These are phyloP conservation scores for Brenthis ino DNA, from an alignment of 2,888 invertebrate genomes.

Conservation along the genomic window DNA sequence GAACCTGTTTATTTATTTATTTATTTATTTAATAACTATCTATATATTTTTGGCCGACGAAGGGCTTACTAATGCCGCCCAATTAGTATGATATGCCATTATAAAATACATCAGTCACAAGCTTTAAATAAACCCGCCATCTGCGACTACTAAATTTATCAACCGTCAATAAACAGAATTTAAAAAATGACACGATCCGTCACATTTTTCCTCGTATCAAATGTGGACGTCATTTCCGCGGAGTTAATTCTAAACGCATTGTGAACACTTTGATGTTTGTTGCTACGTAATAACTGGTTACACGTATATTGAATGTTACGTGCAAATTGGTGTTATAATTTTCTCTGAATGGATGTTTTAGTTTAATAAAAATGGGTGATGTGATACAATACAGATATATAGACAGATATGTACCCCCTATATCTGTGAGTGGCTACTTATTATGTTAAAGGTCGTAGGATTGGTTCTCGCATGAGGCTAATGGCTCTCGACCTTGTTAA, in stretches of 20 bases:
- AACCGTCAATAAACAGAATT: conserved; percentile 15
- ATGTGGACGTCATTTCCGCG: conserved; percentile 20
- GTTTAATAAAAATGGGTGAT: too few species aligned
- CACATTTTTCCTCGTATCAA: conserved; percentile 20
- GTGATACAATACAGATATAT: too few species aligned
- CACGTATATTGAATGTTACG: background rate
- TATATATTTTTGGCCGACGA: background rate
- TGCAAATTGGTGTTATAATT: conserved; percentile 7
- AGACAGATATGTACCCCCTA: too few species aligned
- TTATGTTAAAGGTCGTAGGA: too few species aligned
- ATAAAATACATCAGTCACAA: conserved; percentile 8
- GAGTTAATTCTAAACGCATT: conserved; percentile 20
- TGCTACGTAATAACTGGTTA: conserved; percentile 11
- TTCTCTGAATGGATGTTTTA: background rate
- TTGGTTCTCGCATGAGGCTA: too few species aligned
- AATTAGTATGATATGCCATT: background rate
- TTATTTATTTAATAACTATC: background rate
- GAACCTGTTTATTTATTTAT: background rate
- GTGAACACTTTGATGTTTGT: conserved; percentile 23
- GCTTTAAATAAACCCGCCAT: conserved; percentile 16
- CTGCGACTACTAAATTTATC: conserved; percentile 17
- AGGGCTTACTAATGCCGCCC: background rate
- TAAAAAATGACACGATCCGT: conserved; percentile 9
- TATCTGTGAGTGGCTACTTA: too few species aligned
- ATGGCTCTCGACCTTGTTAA: too few species aligned